Percentiles rank a stretch among this genome's conserved stretches.
Conservation (phyloP, 2,797 vertebrate genomes). For the Oreochromis mossambicus region DNA sequence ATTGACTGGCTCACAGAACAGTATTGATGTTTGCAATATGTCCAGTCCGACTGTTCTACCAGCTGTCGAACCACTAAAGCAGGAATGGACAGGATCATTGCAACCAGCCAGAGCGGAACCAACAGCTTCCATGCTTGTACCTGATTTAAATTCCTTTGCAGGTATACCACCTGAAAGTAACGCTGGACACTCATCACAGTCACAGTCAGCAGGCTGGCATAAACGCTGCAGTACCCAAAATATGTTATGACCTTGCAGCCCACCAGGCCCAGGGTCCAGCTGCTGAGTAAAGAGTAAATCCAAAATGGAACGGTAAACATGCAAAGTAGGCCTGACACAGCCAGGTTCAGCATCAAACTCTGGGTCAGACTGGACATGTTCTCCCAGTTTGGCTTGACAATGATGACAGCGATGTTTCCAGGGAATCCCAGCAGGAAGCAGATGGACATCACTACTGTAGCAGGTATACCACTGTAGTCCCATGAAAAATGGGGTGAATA, state of each 20-base stretch:
- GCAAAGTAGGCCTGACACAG: constrained; percentile 49
- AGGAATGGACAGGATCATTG: background rate
- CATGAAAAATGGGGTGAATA: background rate
- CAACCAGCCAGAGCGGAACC: constrained; percentile 20
- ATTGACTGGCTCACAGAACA: background rate
- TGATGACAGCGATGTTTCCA: constrained; percentile 46
- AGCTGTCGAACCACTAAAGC: background rate
- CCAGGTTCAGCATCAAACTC: constrained; percentile 58
- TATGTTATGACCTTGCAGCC: constrained; percentile 45
- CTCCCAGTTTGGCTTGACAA: constrained; percentile 2
- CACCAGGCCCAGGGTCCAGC: constrained; percentile 28
- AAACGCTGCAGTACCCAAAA: constrained; percentile 20
- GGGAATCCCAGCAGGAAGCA: constrained; percentile 55
- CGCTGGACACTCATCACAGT: constrained; percentile 54
- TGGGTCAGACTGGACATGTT: constrained; percentile 37
- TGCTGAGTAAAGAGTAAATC: constrained; percentile 32
- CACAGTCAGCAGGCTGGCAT: constrained; percentile 20
- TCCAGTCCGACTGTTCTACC: rapidly evolving
- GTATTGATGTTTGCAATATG: rapidly evolving
- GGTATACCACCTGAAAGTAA: constrained; percentile 44
- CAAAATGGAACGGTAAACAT: constrained; percentile 42
- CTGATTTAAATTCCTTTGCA: background rate
- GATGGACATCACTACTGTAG: background rate
- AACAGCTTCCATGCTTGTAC: background rate
- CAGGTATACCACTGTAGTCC: background rate